Evolutionary conservation across 2,113 vertebrate species (phyloP), one percentile per base, ranked within the genome.

Genomic region (Paramormyrops kingsleyae): DNA sequence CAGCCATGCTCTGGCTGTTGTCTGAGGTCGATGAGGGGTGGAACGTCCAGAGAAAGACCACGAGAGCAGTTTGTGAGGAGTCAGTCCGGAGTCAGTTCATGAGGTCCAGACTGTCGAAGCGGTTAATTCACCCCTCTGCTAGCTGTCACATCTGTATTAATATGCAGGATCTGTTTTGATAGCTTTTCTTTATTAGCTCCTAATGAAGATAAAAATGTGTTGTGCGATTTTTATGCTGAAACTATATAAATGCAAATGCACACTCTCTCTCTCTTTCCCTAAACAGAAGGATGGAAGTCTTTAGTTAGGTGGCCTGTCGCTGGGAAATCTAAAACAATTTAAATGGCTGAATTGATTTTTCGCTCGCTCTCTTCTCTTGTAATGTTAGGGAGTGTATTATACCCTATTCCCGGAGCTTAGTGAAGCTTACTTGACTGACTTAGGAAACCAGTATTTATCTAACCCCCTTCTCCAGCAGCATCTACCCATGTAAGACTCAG

Each of bases 191-290:
- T 92, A 94, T 95, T 94, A 95, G 94, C 94, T 93, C 90, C 93
- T 94, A 94, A 94, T 93, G 92, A 94, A 94, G 95, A 95, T 92
- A 93, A 94, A 93, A 92, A 92, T 92, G 93, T 91, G 93, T 93
- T 93, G 93, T 93, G 92, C 89, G 92, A 95, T 93, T 94, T 92
- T 94, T 92, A 70, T 87, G 92, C 91, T 94, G 91, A 94, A 92
- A 94, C 93, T 91, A 84, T 90, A 88, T 89, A 95, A 95, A 95
- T 94, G 95, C 94, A 95, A 94, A 95, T 95, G 93, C 92, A 93
- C 93, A 89, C n/a, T 0, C 91, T 91, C 83, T 89, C 90, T 89
- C 90, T 53, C 49, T 15, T 88, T 90, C 62, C 89, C 93, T 91
- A 83, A 92, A 74, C 92, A 83, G 1, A 88, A 89, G 91, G 62